Base-by-base conservation (phyloP, 2,888 invertebrate genomes). In the Phaedon cochleariae region DNA sequence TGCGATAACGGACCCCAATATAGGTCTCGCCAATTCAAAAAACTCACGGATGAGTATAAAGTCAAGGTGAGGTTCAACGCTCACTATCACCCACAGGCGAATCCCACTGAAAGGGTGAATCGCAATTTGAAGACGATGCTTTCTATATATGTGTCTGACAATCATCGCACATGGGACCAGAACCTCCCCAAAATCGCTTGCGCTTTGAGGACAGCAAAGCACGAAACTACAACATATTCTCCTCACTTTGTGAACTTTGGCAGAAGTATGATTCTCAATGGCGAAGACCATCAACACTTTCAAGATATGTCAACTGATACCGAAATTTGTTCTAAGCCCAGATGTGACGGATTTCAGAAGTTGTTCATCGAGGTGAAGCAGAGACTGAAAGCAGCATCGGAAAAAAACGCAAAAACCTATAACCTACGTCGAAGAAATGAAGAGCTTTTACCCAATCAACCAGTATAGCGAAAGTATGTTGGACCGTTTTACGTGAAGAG, bases 231-330 rank as follows among this genome's bases (percentile, higher is more conserved):
- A 15, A 48, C 26, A 1, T n/a, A 52, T 7, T 31, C 37, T 10
- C 62, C 49, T 6, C 57, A 58, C 37, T 63, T 49, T 49, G 31
- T 63, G 9, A 63, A 63, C 55, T 63, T 63, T 17, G 63, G 63
- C 1, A 45, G 63, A 9, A n/a, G 15, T 9, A 54, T 54, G 34
- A 37, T 57, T n/a, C 34, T 54, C 12, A 37, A 31, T 12, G 54
- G 37, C 6, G 26, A 22, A 6, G 57, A 57, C 10, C 48, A 31
- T 29, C 2, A 31, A 26, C 21, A 12, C n/a, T n/a, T n/a, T n/a
- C n/a, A n/a, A n/a, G n/a, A n/a, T n/a, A n/a, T n/a, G n/a, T n/a
- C n/a, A n/a, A n/a, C n/a, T n/a, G n/a, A n/a, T n/a, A n/a, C 7
- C 22, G 22, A 21, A 18, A 49, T 53, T n/a, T n/a, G n/a, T n/a